Percentiles rank a stretch among this genome's conserved stretches.
Evolutionary conservation across 1,140 invertebrate genomes (phyloP).

Genomic region (Formica exsecta): DNA sequence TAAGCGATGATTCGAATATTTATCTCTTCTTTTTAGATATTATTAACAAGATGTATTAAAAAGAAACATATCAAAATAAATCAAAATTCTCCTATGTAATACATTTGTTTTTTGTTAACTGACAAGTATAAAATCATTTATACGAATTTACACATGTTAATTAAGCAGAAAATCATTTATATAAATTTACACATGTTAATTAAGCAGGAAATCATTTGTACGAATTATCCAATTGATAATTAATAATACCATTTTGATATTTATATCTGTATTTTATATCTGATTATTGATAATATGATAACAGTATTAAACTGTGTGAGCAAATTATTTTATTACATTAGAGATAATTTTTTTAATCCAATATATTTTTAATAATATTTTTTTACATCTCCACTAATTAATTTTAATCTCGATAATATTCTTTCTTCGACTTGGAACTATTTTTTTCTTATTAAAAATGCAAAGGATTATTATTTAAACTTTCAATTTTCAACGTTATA

Average conservation of each 20-base stretch:
- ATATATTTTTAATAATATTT: background rate
- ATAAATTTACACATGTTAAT: background rate
- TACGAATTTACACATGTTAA: background rate
- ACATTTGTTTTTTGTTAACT: background rate
- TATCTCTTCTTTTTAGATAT: background rate
- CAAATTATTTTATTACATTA: background rate
- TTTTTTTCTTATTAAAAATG: background rate
- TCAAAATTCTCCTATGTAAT: background rate
- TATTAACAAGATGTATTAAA: background rate
- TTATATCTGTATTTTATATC: constrained; percentile 12
- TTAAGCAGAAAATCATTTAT: background rate
- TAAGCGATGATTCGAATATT: background rate
- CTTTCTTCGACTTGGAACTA: background rate
- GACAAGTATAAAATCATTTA: background rate
- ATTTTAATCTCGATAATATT: background rate
- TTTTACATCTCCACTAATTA: background rate
- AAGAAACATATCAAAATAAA: background rate
- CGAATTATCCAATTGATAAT: background rate
- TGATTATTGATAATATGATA: constrained; percentile 1
- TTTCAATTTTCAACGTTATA: background rate
- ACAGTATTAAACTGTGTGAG: background rate
- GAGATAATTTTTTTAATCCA: background rate
- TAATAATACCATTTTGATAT: constrained; percentile 12
- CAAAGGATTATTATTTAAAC: background rate
- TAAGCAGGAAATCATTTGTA: background rate